A percentile compares a stretch with the other conserved stretches of the same genome.
phyloP scores from a whole-genome alignment of 2,113 vertebrate genomes.

The Pyxicephalus adspersus region DNA sequence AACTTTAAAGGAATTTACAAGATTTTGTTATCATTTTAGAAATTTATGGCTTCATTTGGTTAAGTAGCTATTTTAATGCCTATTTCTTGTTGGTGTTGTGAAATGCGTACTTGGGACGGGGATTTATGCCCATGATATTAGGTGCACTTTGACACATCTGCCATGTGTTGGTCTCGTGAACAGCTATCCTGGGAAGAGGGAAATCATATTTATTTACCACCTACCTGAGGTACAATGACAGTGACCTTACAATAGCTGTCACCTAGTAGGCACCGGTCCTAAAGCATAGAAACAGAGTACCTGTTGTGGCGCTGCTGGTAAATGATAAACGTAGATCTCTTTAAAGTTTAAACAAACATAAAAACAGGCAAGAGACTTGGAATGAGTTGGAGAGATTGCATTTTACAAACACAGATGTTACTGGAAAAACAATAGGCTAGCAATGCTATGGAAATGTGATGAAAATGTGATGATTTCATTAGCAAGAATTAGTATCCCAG shows the following conservation, averaged over 20 bases:
- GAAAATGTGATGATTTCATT: neutral
- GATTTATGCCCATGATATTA: conserved; percentile 27
- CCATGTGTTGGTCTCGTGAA: conserved; percentile 21
- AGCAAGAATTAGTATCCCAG: too few relatives aligned
- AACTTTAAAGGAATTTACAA: too few relatives aligned
- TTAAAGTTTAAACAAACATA: conserved; percentile 52
- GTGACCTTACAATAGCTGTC: conserved; percentile 37
- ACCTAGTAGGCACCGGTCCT: conserved; percentile 48
- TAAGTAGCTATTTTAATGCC: neutral
- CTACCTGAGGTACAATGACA: conserved; percentile 16
- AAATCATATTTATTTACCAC: conserved; percentile 24
- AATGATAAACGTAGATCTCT: conserved; percentile 44
- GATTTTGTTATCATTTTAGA: too few relatives aligned
- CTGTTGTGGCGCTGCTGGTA: conserved; percentile 47
- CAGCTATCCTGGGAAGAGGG: neutral
- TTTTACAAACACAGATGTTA: conserved; percentile 1
- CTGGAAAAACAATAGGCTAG: neutral
- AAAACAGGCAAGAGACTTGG: conserved; percentile 24
- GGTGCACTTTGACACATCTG: conserved; percentile 25
- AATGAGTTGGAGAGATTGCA: neutral
- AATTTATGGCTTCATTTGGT: neutral
- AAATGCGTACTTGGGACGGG: neutral
- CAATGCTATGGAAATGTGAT: neutral
- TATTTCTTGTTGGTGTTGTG: neutral
- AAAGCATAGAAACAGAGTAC: conserved; percentile 16